Evolutionary conservation across 2,113 vertebrate species (phyloP).

Genomic region (Etheostoma cragini): DNA sequence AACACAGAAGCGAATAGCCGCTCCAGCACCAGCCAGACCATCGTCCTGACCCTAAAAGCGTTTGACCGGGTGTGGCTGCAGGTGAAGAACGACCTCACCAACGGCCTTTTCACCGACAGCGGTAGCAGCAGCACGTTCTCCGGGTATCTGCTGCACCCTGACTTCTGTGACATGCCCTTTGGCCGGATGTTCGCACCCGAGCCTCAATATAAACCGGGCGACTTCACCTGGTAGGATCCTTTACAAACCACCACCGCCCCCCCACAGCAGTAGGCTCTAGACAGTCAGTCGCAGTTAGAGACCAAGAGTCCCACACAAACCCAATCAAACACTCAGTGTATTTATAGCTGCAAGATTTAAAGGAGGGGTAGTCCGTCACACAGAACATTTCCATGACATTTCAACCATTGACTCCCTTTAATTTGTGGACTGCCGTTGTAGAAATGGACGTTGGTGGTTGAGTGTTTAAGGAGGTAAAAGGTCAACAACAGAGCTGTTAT

Average conservation of each 20-base stretch:
- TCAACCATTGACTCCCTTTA: background rate
- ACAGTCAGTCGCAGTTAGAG: constrained; percentile 22
- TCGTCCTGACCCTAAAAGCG: constrained; percentile 69
- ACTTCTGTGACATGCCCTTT: constrained; percentile 65
- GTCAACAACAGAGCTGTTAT: background rate
- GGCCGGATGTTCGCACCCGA: no score
- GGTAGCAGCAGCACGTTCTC: constrained; percentile 80
- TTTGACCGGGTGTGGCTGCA: constrained; percentile 80
- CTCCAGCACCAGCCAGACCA: constrained; percentile 53
- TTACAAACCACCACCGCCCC: background rate
- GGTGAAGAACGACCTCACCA: constrained; percentile 65
- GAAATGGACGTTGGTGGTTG: background rate
- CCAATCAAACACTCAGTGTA: constrained; percentile 52
- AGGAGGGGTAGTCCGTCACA: constrained; percentile 33
- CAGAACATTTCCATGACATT: background rate
- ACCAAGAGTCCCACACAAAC: constrained; percentile 7
- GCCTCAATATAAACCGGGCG: no score
- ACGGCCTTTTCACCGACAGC: constrained; percentile 61
- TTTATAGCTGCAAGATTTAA: constrained; percentile 42
- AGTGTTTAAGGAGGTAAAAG: background rate
- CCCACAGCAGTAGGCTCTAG: background rate
- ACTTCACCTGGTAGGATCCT: background rate
- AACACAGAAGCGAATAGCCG: constrained; percentile 37
- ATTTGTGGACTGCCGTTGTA: background rate
- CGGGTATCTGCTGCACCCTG: constrained; percentile 77